phyloP scores from a whole-genome alignment of 1,140 invertebrate genomes.

The Aleiodes sp. region DNA sequence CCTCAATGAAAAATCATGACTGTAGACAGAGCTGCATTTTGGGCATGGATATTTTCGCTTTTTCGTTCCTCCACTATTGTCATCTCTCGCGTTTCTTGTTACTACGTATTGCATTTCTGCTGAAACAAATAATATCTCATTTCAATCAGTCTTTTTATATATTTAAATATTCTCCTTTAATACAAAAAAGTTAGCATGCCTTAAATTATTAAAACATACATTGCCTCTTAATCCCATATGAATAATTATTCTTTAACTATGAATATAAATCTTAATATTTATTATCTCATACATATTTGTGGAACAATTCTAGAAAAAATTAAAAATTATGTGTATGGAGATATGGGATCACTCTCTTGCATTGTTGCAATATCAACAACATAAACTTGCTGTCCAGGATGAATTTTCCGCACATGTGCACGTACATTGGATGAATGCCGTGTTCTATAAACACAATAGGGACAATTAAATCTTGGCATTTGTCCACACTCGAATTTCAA shows the following conservation, averaged over 20 bases:
- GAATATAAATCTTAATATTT: background rate
- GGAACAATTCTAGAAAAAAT: background rate
- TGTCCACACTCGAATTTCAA: conserved; percentile 70
- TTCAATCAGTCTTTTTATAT: background rate
- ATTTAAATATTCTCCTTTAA: background rate
- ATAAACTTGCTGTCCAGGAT: conserved; percentile 40
- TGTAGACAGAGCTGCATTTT: conserved; percentile 44
- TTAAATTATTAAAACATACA: conserved; percentile 12
- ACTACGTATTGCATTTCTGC: background rate
- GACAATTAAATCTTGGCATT: conserved; percentile 69
- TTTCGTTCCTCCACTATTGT: background rate
- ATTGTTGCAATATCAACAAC: conserved; percentile 31
- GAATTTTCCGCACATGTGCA: conserved; percentile 56
- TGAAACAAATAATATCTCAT: background rate
- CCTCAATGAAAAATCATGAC: conserved; percentile 34
- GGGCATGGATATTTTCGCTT: conserved; percentile 35
- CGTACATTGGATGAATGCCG: conserved; percentile 65
- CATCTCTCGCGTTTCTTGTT: background rate
- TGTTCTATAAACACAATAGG: conserved; percentile 64
- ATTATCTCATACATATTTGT: background rate
- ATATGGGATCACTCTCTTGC: conserved; percentile 32
- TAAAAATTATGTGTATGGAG: conserved; percentile 28
- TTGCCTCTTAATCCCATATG: background rate
- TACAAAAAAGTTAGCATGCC: background rate
- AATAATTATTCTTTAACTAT: background rate